Evolutionary conservation across 2,888 invertebrate genomes (phyloP), one percentile per base, ranked within the genome.

Genomic region (Parascotia fuliginaria): DNA sequence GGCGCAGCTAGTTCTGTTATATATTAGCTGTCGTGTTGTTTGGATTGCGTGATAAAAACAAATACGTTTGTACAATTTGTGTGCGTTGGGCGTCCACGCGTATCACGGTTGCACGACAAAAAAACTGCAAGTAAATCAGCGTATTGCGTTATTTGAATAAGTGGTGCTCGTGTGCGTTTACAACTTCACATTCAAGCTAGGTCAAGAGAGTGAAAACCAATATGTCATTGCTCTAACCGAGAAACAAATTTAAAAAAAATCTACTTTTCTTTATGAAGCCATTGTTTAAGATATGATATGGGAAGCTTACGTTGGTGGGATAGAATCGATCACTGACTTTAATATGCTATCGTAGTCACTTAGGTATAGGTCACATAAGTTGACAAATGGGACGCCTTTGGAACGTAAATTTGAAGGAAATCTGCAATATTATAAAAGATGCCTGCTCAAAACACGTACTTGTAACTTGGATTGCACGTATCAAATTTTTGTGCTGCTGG

Each of bases 131-230:
- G 65, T 77, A 73, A 69, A 32, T 70, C 63, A 60, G 37, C 41
- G 31, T 49, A 56, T 63, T 71, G 63, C 60, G 60, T 59, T 57
- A 54, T 46, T 65, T 63, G 51, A 39, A 60, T 56, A 61, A 61
- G 51, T 47, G 47, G 54, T 48, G 52, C 61, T 51, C 42, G 36
- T 59, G 69, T 69, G 73, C 65, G 76, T 77, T 64, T 60, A 60
- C 60, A 59, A 63, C 68, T 69, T 74, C 64, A 62, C 66, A 65
- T 70, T 79, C 73, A 70, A 67, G 79, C 70, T 79, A 77, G 80
- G 81, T 81, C 83, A 80, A 70, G 69, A 71, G 74, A 70, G 69
- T 74, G 75, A 77, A 77, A 78, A 77, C 66, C 70, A 55, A 67
- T 70, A 67, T 58, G 46, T 50, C 55, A 70, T 71, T 68, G 60